These are phyloP conservation scores for Crotalus adamanteus DNA, from an alignment of 2,797 vertebrate species.

Conservation along the genomic window DNA sequence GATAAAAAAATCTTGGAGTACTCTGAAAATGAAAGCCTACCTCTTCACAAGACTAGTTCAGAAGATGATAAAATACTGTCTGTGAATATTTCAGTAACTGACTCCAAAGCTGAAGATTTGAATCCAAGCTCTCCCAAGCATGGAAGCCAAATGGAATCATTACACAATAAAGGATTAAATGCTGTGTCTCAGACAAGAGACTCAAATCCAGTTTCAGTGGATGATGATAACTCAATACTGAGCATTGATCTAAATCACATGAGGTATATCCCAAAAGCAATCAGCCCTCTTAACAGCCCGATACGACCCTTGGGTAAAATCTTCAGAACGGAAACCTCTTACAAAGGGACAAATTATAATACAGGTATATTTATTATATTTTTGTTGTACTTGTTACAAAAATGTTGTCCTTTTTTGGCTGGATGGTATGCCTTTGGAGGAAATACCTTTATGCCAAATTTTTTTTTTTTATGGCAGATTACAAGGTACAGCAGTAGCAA, in stretches of 20 bases:
- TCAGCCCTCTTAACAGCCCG: constrained; percentile 94
- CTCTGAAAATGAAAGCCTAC: constrained; percentile 36
- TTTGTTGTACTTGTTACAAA: background rate
- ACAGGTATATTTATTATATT: constrained; percentile 77
- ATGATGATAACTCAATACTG: constrained; percentile 92
- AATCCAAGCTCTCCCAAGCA: constrained; percentile 63
- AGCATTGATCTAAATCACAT: constrained; percentile 84
- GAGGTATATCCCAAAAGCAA: constrained; percentile 84
- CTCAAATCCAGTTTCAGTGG: constrained; percentile 61
- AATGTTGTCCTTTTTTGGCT: background rate
- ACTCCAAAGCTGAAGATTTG: constrained; percentile 55
- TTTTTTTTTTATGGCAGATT: background rate
- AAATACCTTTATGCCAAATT: background rate
- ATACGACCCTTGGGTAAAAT: constrained; percentile 76
- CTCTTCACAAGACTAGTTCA: background rate
- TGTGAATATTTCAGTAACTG: constrained; percentile 33
- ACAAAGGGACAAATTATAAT: constrained; percentile 79
- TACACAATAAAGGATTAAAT: constrained; percentile 47
- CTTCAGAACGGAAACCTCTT: constrained; percentile 69
- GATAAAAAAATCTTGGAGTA: constrained; percentile 17
- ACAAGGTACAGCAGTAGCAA: background rate
- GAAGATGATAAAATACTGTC: constrained; percentile 33
- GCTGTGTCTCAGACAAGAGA: constrained; percentile 54
- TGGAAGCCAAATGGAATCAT: constrained; percentile 45
- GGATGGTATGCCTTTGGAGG: background rate